Base-by-base conservation (phyloP, 2,888 invertebrate genomes). In the Athrips mouffetella region DNA sequence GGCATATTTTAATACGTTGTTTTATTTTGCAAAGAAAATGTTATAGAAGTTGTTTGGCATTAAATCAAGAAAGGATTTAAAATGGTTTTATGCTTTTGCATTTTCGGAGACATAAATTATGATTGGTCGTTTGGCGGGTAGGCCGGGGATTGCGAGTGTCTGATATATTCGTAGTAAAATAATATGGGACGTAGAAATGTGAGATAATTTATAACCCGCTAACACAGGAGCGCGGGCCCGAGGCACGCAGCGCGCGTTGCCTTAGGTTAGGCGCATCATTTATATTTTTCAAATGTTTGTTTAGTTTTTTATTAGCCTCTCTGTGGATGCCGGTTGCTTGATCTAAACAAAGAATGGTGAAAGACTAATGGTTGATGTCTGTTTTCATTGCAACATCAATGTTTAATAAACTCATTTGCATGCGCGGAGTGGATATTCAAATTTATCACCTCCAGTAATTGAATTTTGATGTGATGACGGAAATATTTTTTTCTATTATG, bases 261-360 rank as follows among this genome's bases (percentile, higher is more conserved):
- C 75, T 79, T 73, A 70, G 71, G 81, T 86, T 84, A 84, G 81
- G 70, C 74, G 79, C 79, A 82, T 87, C 84, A 84, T 87, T 88
- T 84, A 86, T 87, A 86, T 86, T 85, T 80, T 83, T 80, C 73
- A 78, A 68, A 78, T 80, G 81, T 85, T 83, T 85, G 80, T 81
- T 80, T 83, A 77, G 70, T 79, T 76, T 81, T 83, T 81, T 80
- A 78, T 72, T 67, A 69, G 67, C 62, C 72, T 71, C 74, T 74
- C 71, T 75, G 73, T 73, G 70, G 72, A 77, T 71, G 75, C 73
- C 79, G 78, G 72, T 71, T 69, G 73, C 60, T 70, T 73, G 76
- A 73, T 76, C 66, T 68, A 82, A 85, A 85, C 85, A 86, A 86
- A 85, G 81, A 81, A 81, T 76, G 74, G 76, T 79, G 77, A 77